Evolutionary conservation across 2,888 invertebrate genomes (phyloP), one percentile per base, ranked within the genome.

Genomic region (Lissonota sp.): DNA sequence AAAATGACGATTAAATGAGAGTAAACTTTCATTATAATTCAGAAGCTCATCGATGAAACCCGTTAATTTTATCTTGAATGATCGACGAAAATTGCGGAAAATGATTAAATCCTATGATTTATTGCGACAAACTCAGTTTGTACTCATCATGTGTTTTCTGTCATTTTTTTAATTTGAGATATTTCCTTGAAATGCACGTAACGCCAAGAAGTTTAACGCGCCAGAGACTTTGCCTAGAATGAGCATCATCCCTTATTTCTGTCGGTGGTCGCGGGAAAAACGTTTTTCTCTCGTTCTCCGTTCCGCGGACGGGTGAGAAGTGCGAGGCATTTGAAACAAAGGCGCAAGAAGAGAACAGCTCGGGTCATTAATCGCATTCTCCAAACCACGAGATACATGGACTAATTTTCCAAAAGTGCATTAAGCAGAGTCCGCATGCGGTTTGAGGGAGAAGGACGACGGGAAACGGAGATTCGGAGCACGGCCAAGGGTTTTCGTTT

Each of bases 321-420:
- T 12, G 55, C 44, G 66, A 66, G 55, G 40, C 46, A 62, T 53
- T 62, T 67, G 75, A 67, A 80, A 80, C 62, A 67, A 75, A 44
- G 67, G 51, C 12, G 74, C 71, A 72, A 74, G 74, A 75, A 70
- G 53, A 40, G 63, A 55, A 39, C 39, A 51, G 58, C 26, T 63
- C 62, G 42, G 76, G 77, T 79, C 73, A 80, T 79, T 79, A 79
- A 79, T 82, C 72, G 16, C 53, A 6, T 6, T 12, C 53, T 53
- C 53, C n/a, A 39, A 39, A 4, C 69, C 84, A 75, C 83, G 83
- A 88, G 87, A 90, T 87, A 86, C 88, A 89, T 88, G 87, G 85
- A 86, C 87, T 88, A 89, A 90, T 90, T 88, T 88, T 85, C 87
- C 83, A 86, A 87, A 88, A 89, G 88, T 87, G 87, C 88, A 89